A percentile compares a stretch with the other conserved stretches of the same genome.
Conservation (phyloP, 2,888 invertebrate species). For the Tetheella fluctuosa region DNA sequence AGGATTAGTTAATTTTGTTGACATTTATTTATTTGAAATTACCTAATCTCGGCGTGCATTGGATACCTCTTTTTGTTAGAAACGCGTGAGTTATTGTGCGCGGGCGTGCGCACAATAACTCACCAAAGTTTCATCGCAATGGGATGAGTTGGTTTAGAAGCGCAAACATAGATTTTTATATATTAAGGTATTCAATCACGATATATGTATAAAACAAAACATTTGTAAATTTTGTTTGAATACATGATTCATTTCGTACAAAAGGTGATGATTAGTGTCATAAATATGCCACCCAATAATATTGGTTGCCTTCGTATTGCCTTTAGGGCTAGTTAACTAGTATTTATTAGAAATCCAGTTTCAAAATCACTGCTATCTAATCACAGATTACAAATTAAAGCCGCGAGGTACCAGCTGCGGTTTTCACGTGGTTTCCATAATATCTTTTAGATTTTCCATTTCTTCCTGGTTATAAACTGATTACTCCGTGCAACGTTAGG, state of each 20-base stretch:
- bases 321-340: slow-evolving; percentile 33
- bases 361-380: slow-evolving; percentile 30
- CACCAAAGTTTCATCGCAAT: no score
- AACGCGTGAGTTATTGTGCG: no score
- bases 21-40: slow-evolving; percentile 15
- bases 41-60: neutral
- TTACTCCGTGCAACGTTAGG: slow-evolving; percentile 20
- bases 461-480: slow-evolving; percentile 37
- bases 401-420: slow-evolving; percentile 27
- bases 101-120: no score
- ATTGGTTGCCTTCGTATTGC: slow-evolving; percentile 23
- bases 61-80: no score
- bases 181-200: no score
- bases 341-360: slow-evolving; percentile 30
- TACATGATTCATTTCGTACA: slow-evolving; percentile 15
- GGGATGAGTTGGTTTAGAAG: no score
- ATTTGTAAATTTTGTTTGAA: slow-evolving; percentile 14
- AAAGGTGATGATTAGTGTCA: slow-evolving; percentile 28
- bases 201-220: no score
- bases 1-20: slow-evolving; percentile 11
- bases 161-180: no score
- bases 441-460: slow-evolving; percentile 34
- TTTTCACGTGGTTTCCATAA: slow-evolving; percentile 45
- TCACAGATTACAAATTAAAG: slow-evolving; percentile 36
- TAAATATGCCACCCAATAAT: slow-evolving; percentile 37